Base-by-base conservation (phyloP, 35 echinoderm and acorn worm species). In the Patiria miniata region DNA sequence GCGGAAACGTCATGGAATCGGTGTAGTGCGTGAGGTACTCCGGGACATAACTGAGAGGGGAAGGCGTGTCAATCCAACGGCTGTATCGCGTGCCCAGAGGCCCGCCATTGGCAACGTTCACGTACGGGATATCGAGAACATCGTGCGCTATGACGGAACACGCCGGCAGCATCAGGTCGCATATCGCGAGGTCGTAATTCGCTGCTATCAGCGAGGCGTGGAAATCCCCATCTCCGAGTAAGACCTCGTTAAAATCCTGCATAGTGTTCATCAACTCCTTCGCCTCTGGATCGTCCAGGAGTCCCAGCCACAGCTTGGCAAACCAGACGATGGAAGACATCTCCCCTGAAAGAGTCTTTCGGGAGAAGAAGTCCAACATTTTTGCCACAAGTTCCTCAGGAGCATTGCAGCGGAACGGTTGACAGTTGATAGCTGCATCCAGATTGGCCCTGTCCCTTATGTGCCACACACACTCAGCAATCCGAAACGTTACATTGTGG, bases 11-110 rank as follows among this genome's bases (percentile, higher is more conserved):
- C 77, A 55, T 51, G 0, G 33, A 42, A 40, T 80, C 69, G 19
- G 77, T 80, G 39, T 55, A 80, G 60, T 44, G 40, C 0, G 86
- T 40, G 28, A 88, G 36, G 34, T 59, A 79, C 32, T 80, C 77
- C 33, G 86, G 81, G 10, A 83, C 81, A 32, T 83, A 83, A 38
- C 38, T 51, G 12, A 80, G 7, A 2, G 78, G 78, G 9, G 65
- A 73, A 14, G 65, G 65, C 2, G 0, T 36, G 65, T 73, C 34
- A 26, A 10, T 14, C 65, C 65, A 73, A 17, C 51, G 19, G 38
- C 5, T 58, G 36, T 53, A 36, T 6, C 34, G 30, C 21, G 38
- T 37, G 5, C 51, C 51, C 0, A 37, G 22, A 4, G 57, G 14
- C 10, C 53, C 39, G 15, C 30, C 82, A 33, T 60, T 59, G 39